Percentiles rank a stretch among this genome's conserved stretches.
Evolutionary conservation across 2,888 invertebrate species (phyloP).

Genomic region (Drosophila paramelanica): DNA sequence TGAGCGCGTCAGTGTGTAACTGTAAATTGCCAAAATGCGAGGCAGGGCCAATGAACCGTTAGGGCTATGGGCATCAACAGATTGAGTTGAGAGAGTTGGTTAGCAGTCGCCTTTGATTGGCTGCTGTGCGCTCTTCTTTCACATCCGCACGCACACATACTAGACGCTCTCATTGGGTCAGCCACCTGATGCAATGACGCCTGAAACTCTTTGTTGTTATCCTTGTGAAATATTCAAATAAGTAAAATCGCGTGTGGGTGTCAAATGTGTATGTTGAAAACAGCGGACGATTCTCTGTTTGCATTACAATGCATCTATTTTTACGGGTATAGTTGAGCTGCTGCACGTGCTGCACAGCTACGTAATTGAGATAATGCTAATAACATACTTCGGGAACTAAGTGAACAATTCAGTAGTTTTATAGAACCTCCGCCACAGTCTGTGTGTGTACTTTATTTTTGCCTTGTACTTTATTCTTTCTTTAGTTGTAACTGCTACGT

Average conservation of each 20-base stretch:
- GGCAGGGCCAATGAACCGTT: conserved; percentile 53
- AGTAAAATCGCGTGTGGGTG: not conserved
- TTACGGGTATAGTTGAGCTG: not conserved
- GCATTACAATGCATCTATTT: conserved; percentile 17
- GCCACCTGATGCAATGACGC: conserved; percentile 54
- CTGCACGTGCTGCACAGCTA: conserved; percentile 43
- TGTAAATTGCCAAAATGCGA: conserved; percentile 39
- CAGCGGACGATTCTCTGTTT: not conserved
- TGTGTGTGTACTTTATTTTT: conserved; percentile 1
- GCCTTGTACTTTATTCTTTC: conserved; percentile 1
- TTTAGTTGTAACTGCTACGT: conserved; percentile 4
- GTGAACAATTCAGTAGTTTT: conserved; percentile 11
- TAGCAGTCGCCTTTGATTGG: conserved; percentile 41
- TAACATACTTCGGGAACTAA: conserved; percentile 22
- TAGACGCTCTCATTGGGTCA: conserved; percentile 41
- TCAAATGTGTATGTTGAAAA: conserved; percentile 3
- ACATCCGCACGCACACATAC: not conserved
- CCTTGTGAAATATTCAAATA: conserved; percentile 25
- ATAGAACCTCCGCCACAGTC: not conserved
- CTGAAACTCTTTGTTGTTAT: conserved; percentile 23
- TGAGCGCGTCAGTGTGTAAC: conserved; percentile 16
- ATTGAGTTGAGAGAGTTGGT: conserved; percentile 12
- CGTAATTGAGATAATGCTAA: conserved; percentile 34
- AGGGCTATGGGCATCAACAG: conserved; percentile 6
- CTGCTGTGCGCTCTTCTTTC: conserved; percentile 26